Conservation (phyloP, 2,113 vertebrate species). For the Forbesichthys papilliferus region DNA sequence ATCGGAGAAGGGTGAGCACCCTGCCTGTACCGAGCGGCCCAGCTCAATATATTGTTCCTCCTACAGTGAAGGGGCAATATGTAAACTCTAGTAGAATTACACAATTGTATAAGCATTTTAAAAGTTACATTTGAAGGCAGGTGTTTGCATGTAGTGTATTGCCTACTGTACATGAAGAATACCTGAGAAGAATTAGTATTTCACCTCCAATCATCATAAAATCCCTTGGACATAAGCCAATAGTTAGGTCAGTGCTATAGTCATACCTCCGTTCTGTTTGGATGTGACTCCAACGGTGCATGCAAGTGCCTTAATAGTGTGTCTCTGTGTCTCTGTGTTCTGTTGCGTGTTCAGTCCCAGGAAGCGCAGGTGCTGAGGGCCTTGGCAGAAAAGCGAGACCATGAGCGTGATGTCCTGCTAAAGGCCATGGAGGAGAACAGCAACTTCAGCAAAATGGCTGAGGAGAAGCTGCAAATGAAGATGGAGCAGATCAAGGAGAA, state of each 20-base stretch:
- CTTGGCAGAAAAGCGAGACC: constrained; percentile 91
- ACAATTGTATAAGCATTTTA: too few species aligned
- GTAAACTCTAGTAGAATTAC: too few species aligned
- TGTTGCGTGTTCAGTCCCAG: constrained; percentile 79
- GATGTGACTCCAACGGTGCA: background rate
- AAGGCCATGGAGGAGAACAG: constrained; percentile 98
- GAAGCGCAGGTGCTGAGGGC: constrained; percentile 91
- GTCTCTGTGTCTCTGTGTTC: background rate
- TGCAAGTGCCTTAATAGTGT: background rate
- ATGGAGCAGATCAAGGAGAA: constrained; percentile 98
- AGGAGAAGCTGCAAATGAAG: constrained; percentile 90
- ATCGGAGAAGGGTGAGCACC: constrained; percentile 87
- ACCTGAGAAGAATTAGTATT: too few species aligned
- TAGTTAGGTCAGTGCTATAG: too few species aligned
- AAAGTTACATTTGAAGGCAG: too few species aligned
- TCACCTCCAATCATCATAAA: too few species aligned
- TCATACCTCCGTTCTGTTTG: too few species aligned
- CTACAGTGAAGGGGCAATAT: too few species aligned
- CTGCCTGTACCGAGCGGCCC: background rate
- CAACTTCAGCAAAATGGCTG: constrained; percentile 97
- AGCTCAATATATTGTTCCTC: background rate
- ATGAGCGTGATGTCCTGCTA: constrained; percentile 92
- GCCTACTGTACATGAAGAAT: too few species aligned
- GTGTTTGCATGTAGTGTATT: too few species aligned
- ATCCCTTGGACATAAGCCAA: too few species aligned